phyloP scores from a whole-genome alignment of 1,140 invertebrate species.

The Lasioglossum albipes region DNA sequence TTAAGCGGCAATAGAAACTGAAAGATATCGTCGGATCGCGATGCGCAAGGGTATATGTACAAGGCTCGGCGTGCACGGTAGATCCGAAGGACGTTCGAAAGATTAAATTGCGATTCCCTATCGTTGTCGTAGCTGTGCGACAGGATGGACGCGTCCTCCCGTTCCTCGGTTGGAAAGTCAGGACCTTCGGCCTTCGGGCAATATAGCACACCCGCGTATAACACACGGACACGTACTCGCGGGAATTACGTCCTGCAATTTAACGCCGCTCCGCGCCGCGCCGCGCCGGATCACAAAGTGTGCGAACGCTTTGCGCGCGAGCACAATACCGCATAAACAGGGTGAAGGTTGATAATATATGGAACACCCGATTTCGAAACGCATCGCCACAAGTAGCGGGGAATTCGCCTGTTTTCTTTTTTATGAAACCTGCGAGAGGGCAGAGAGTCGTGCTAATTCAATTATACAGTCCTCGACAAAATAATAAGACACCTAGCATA shows the following conservation, averaged over 20 bases:
- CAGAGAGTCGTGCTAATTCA: no score
- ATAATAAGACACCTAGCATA: no score
- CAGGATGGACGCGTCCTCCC: conserved; percentile 47
- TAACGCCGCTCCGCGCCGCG: no score
- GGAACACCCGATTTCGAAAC: no score
- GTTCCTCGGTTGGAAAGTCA: conserved; percentile 28
- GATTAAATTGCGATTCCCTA: conserved; percentile 42
- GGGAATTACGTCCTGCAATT: conserved; percentile 51
- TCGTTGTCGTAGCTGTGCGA: conserved; percentile 9
- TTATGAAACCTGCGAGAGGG: no score
- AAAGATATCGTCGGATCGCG: not conserved
- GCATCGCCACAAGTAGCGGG: no score
- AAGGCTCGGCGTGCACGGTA: no score
- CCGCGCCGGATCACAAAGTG: not conserved
- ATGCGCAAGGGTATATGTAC: not conserved
- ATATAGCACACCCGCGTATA: not conserved
- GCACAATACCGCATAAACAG: no score
- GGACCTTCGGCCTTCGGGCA: conserved; percentile 41
- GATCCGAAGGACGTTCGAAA: conserved; percentile 17
- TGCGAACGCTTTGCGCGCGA: no score
- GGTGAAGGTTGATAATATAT: no score
- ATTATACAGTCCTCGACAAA: no score
- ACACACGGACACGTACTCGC: not conserved
- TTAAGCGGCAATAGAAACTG: not conserved
- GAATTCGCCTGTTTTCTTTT: no score